These are phyloP conservation scores for Heliangelus exortis DNA, from an alignment of 2,797 vertebrate genomes.

Conservation along the genomic window DNA sequence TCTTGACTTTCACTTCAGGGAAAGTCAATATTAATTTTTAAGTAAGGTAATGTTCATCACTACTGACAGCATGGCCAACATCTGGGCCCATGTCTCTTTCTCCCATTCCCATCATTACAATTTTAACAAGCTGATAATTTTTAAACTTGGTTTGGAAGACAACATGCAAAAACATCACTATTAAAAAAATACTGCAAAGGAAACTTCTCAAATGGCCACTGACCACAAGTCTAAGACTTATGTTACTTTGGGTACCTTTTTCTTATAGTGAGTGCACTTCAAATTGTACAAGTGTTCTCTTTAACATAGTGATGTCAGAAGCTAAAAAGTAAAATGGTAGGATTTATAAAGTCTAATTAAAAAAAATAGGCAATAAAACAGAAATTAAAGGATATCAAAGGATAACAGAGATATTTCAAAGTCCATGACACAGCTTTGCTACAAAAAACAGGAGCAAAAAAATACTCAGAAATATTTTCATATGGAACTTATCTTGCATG, in stretches of 20 bases:
- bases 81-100: not conserved
- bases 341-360: not conserved
- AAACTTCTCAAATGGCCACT: not conserved
- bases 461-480: not conserved
- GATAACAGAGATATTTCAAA: not conserved
- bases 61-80: not conserved
- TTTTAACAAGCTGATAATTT: not conserved
- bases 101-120: not conserved
- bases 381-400: not conserved
- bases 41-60: not conserved
- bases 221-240: not conserved
- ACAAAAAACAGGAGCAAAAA: not conserved
- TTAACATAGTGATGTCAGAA: not conserved
- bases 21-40: not conserved
- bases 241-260: not conserved
- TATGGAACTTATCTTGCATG: not conserved
- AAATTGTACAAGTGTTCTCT: not conserved
- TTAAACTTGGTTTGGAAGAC: not conserved
- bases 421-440: not conserved
- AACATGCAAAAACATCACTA: not conserved
- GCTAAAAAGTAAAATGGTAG: not conserved
- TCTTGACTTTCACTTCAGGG: not conserved
- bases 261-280: not conserved
- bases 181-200: not conserved
- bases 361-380: not conserved